Base-by-base conservation (phyloP, 2,888 invertebrate species). In the Phytoseiulus persimilis region DNA sequence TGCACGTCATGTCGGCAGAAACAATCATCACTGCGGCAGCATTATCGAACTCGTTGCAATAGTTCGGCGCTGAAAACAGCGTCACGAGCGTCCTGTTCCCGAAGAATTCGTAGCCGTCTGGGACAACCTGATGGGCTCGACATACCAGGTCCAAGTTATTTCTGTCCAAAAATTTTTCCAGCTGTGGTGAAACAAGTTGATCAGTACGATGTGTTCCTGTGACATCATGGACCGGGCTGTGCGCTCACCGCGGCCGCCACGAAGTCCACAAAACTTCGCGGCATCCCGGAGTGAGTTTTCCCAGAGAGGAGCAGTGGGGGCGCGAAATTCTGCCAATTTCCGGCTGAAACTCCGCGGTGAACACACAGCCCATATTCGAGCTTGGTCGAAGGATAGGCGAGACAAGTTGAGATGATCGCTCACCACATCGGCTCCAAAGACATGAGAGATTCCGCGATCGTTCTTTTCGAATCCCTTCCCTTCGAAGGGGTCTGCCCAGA, bases 401-500 rank as follows among this genome's bases (percentile, higher is more conserved):
- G 9, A 65, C 65, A 65, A 28, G 2, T 2, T 39, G 9, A 39
- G 18, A 65, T 1, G 5, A 2, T 18, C 28, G 33, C 87, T 0
- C 28, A 87, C 87, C 87, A 31, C 87, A 23, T 87, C 87, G 11
- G 87, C 87, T 87, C 87, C 87, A 18, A 87, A 87, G 6, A 87
- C 87, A 87, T 87, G n/a, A 0, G 87, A 87, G 11, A 87, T 31
- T 9, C 87, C 87, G 32, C 87, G 87, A 32, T 87, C 87, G 32
- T 87, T 87, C 5, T 18, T 9, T 33, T 28, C 31, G 87, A 87
- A 87, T 9, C 87, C 87, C 23, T 33, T 87, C 11, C 87, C 87
- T 28, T 33, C 39, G 87, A 39, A 87, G 6, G 87, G 87, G 23
- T 87, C 87, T 33, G 87, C 87, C 87, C 87, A 87, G n/a, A 87